These are phyloP conservation scores for Thymelicus lineola DNA, from an alignment of 2,888 invertebrate species.

Conservation along the genomic window DNA sequence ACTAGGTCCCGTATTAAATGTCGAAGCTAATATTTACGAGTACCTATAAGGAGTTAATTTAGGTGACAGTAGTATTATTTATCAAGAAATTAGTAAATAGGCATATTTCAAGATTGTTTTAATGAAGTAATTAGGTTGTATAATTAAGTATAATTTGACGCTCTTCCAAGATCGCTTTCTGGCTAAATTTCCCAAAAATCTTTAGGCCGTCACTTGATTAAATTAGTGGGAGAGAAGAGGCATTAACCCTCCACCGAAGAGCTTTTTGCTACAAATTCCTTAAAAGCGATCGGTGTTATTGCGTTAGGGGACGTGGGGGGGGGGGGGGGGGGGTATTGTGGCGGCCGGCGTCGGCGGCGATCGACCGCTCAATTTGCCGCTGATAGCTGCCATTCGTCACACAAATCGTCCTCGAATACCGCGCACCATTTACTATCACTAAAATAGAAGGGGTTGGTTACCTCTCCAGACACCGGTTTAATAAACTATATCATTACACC, in stretches of 20 bases:
- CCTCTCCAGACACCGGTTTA: background rate
- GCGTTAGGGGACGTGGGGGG: background rate
- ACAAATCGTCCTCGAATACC: background rate
- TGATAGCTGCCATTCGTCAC: background rate
- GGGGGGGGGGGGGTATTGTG: background rate
- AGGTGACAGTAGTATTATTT: no score
- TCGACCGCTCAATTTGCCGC: background rate
- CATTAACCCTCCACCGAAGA: background rate
- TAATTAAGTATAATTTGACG: background rate
- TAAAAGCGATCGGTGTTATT: background rate
- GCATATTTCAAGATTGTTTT: background rate
- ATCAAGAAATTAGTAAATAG: no score
- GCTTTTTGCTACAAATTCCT: conserved; percentile 7
- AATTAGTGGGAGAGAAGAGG: conserved; percentile 1
- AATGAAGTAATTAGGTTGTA: background rate
- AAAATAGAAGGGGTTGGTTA: background rate
- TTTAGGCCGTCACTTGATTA: background rate
- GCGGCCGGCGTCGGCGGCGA: background rate
- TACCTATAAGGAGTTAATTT: no score
- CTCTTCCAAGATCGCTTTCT: background rate
- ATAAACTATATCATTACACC: no score
- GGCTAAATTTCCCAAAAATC: conserved; percentile 3
- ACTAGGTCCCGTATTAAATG: no score
- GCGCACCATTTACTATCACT: background rate
- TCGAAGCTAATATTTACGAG: no score